These are phyloP conservation scores for Acronicta leporina DNA, from an alignment of 2,888 invertebrate genomes.

Conservation along the genomic window DNA sequence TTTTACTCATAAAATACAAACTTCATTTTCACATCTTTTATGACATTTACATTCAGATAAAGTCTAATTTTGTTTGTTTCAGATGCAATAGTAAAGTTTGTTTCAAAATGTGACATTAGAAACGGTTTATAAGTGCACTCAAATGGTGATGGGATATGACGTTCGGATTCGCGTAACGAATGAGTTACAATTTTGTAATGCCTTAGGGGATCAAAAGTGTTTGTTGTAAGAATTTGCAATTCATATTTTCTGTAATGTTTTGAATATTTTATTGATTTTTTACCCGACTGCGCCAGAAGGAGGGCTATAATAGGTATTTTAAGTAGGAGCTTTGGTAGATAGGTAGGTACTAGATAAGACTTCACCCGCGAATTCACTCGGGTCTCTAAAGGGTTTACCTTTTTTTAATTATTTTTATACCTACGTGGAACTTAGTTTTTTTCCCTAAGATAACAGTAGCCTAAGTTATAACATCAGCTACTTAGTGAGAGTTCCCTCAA, in stretches of 20 bases:
- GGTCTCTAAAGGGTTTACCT: too few relatives aligned
- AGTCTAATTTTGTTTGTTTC: slow-evolving; percentile 40
- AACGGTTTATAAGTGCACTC: slow-evolving; percentile 74
- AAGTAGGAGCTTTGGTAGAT: too few relatives aligned
- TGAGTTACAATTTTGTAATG: slow-evolving; percentile 44
- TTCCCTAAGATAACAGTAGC: too few relatives aligned
- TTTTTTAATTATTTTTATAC: too few relatives aligned
- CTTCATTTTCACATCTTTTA: neutral
- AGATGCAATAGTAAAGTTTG: slow-evolving; percentile 17
- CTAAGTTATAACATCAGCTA: too few relatives aligned
- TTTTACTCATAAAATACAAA: neutral
- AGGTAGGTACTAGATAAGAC: too few relatives aligned
- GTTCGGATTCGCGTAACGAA: slow-evolving; percentile 53
- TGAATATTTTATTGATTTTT: slow-evolving; percentile 38
- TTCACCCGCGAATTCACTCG: too few relatives aligned
- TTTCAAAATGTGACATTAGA: slow-evolving; percentile 59
- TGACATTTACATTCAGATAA: neutral
- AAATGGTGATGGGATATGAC: slow-evolving; percentile 50
- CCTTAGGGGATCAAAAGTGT: slow-evolving; percentile 41
- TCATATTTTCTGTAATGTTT: slow-evolving; percentile 46
- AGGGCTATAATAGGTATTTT: too few relatives aligned
- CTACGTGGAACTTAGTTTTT: too few relatives aligned
- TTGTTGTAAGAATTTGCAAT: slow-evolving; percentile 52
- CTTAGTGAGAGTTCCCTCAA: too few relatives aligned
- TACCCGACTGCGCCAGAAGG: too few relatives aligned